Percentiles rank a stretch among this genome's conserved stretches.
These are phyloP conservation scores for Achatina immaculata DNA, from an alignment of 1,140 invertebrate genomes.

Conservation along the genomic window DNA sequence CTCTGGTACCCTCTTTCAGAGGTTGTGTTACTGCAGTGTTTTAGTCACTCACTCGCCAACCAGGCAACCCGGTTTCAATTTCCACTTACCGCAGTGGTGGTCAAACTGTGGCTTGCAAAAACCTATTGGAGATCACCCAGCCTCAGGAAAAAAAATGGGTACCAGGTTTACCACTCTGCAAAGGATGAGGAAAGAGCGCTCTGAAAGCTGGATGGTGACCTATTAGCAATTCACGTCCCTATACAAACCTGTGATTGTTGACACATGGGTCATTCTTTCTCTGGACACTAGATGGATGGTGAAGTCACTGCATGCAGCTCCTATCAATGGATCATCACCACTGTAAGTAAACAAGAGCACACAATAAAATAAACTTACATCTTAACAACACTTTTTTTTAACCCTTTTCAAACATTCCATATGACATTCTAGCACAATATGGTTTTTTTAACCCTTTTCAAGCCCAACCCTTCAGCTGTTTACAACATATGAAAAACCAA, in stretches of 20 bases:
- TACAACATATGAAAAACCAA: too few relatives aligned
- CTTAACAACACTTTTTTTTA: too few relatives aligned
- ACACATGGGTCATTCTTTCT: conserved; percentile 28
- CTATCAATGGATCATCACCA: conserved; percentile 37
- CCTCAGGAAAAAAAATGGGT: too few relatives aligned
- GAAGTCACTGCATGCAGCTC: conserved; percentile 44
- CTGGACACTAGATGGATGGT: conserved; percentile 39
- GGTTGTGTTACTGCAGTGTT: background rate
- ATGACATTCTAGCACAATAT: too few relatives aligned
- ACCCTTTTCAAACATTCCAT: too few relatives aligned
- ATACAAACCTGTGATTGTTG: background rate
- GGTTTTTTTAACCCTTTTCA: too few relatives aligned
- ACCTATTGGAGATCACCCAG: too few relatives aligned
- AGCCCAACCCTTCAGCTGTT: too few relatives aligned
- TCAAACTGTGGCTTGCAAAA: too few relatives aligned
- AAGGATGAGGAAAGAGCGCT: background rate
- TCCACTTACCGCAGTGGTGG: too few relatives aligned
- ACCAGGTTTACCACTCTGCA: background rate
- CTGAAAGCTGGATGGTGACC: background rate
- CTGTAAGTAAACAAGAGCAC: conserved; percentile 17
- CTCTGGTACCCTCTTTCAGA: background rate
- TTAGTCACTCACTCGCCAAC: background rate
- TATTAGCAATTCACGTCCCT: background rate
- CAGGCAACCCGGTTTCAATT: too few relatives aligned
- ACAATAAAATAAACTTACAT: too few relatives aligned